These are phyloP conservation scores for Plodia interpunctella DNA, from an alignment of 1,140 invertebrate genomes.

Conservation along the genomic window DNA sequence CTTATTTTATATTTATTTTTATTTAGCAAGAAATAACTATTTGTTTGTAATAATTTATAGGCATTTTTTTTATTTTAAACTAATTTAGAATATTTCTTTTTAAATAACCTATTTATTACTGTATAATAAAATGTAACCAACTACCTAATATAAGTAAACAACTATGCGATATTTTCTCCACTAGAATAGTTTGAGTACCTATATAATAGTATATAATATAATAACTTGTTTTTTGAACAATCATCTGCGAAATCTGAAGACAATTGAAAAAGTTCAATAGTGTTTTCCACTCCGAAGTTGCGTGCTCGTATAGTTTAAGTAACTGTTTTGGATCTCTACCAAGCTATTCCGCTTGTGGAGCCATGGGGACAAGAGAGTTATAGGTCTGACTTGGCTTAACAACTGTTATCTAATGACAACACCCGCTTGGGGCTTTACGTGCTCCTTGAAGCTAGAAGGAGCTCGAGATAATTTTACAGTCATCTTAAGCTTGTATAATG, in stretches of 20 bases:
- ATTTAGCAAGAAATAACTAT: background rate
- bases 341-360: slow-evolving; percentile 1
- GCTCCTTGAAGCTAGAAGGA: background rate
- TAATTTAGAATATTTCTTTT: no score
- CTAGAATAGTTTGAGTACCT: no score
- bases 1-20: background rate
- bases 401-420: slow-evolving; percentile 7
- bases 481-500: background rate
- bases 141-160: no score
- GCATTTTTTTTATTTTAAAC: no score
- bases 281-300: background rate
- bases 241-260: background rate
- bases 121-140: no score
- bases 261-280: background rate
- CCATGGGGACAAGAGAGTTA: background rate
- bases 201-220: no score
- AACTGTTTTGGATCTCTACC: slow-evolving; percentile 2
- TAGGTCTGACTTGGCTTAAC: slow-evolving; percentile 5
- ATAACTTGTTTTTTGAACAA: no score
- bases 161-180: no score
- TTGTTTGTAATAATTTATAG: no score
- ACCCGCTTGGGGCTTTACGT: background rate
- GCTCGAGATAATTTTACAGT: background rate
- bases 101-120: no score
- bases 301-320: background rate